Base-by-base conservation (phyloP, 2,113 vertebrate genomes). In the Zeus faber region DNA sequence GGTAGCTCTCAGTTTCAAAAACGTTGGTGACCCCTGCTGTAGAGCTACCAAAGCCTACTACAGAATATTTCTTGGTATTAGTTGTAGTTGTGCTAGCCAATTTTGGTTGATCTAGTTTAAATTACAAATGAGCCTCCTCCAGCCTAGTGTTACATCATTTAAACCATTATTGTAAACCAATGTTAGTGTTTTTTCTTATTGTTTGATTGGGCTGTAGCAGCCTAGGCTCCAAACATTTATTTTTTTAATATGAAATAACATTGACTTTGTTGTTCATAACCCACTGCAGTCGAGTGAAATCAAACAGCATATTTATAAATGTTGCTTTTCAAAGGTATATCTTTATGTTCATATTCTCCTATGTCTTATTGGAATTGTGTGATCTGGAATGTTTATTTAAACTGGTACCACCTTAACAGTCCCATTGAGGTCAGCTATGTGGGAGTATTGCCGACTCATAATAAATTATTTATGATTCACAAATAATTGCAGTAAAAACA, bases 331-430 rank as follows among this genome's bases (percentile, higher is more conserved):
- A 40, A 40, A 40, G 29, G 37, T 40, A 9, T 14, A 40, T 14
- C 37, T 14, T n/a, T 40, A 40, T n/a, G 14, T n/a, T n/a, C 5
- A n/a, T 16, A 40, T 40, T 14, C n/a, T 16, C 37, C 37, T 40
- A 3, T 40, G 14, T 40, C 37, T 40, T n/a, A 40, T 40, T 40
- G 37, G n/a, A 40, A 40, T 40, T 37, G 35, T 37, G 35, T 37
- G 5, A 37, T 7, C 35, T 37, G 13, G 35, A 40, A 40, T 16
- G n/a, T 14, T 11, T 40, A 16, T 16, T 40, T 40, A 40, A 40
- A 40, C 37, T 14, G 11, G n/a, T 40, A 37, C 5, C 13, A 37
- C 4, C 5, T 4, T 29, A 37, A 7, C 35, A 11, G 6, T 37
- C 35, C 14, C 35, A 37, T 37, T 37, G 35, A 14, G 14, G 35